These are phyloP conservation scores for Lutjanus argentimaculatus DNA, from an alignment of 2,797 vertebrate species.

Conservation along the genomic window DNA sequence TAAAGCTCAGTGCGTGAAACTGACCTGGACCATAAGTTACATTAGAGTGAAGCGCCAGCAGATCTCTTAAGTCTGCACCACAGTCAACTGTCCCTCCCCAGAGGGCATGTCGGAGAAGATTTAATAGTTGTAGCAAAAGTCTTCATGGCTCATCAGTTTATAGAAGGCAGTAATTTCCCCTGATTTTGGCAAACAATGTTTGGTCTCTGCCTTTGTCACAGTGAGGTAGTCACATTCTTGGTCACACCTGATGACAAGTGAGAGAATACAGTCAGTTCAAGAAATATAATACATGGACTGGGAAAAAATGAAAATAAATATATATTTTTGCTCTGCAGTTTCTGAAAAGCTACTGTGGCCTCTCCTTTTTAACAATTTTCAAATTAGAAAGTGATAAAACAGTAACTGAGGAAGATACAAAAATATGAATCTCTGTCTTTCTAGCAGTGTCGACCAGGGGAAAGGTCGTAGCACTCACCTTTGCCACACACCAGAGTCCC, in stretches of 20 bases:
- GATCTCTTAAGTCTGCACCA: constrained; percentile 11
- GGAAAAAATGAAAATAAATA: neutral
- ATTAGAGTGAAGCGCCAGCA: neutral
- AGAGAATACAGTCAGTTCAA: neutral
- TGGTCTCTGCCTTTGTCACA: constrained; percentile 28
- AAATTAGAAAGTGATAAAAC: no score
- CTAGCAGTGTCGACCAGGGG: constrained; percentile 49
- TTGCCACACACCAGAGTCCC: constrained; percentile 60
- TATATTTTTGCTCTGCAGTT: neutral
- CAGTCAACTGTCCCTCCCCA: neutral
- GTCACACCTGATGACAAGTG: constrained; percentile 52
- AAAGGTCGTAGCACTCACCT: constrained; percentile 44
- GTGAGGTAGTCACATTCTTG: constrained; percentile 34
- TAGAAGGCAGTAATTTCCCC: neutral
- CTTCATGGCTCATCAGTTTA: neutral
- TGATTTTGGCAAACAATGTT: neutral
- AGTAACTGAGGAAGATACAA: no score
- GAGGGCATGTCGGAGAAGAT: neutral
- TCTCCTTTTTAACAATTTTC: no score
- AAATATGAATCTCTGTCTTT: no score
- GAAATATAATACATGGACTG: no score
- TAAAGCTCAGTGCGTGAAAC: neutral
- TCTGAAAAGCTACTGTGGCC: fast-evolving
- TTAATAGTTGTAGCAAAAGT: constrained; percentile 24
- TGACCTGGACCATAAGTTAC: neutral